Percentiles rank a stretch among this genome's conserved stretches.
phyloP scores from a whole-genome alignment of 2,888 invertebrate genomes.

The Ormyrus nitidulus region DNA sequence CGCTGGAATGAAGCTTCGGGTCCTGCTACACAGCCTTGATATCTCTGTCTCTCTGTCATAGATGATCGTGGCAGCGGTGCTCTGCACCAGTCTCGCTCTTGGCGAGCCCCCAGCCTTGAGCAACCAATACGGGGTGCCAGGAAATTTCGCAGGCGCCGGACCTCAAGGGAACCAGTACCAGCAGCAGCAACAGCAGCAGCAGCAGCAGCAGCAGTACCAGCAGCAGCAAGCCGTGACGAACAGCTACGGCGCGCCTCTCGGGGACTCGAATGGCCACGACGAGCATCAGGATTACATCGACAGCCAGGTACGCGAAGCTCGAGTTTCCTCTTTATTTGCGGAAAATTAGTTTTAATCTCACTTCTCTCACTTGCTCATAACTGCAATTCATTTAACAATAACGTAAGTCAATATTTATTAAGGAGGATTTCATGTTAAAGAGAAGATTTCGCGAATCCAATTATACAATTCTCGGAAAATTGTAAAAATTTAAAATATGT shows the following conservation, averaged over 20 bases:
- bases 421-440: too few species aligned
- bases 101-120: slow-evolving; percentile 67
- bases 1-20: too few species aligned
- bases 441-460: too few species aligned
- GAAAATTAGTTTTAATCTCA: too few species aligned
- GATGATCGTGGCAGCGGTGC: slow-evolving; percentile 56
- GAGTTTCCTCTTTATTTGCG: too few species aligned
- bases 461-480: too few species aligned
- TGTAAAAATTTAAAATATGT: too few species aligned
- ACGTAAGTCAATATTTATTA: too few species aligned
- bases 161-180: slow-evolving; percentile 55
- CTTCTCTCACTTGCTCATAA: too few species aligned
- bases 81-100: slow-evolving; percentile 60
- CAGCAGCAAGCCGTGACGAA: slow-evolving; percentile 61
- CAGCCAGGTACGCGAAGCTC: slow-evolving; percentile 66
- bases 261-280: slow-evolving; percentile 63
- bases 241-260: slow-evolving; percentile 67
- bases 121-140: slow-evolving; percentile 71
- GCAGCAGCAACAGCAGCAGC: slow-evolving; percentile 44
- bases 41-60: background rate
- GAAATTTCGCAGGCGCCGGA: slow-evolving; percentile 66
- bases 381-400: too few species aligned
- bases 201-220: slow-evolving; percentile 12
- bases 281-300: slow-evolving; percentile 72
- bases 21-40: background rate